Evolutionary conservation across 2,113 vertebrate genomes (phyloP), one percentile per base, ranked within the genome.

Genomic region (Bubo scandiacus): DNA sequence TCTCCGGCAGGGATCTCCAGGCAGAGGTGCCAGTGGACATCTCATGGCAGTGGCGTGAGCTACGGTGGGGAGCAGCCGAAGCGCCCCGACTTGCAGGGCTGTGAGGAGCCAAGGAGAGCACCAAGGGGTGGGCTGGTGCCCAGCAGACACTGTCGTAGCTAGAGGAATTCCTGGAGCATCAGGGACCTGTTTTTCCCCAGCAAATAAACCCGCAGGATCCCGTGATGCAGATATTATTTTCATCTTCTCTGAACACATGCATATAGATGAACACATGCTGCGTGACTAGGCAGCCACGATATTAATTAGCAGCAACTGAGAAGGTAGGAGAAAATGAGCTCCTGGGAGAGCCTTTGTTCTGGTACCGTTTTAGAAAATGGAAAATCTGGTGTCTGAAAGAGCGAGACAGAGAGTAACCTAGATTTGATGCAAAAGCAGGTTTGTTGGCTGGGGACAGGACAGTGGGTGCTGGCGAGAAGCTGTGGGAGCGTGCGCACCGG

Each of bases 401-500:
- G 25, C n/a, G 67, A 65, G 27, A 58, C 29, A 25, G 30, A 40
- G 30, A n/a, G 29, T 88, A 90, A 80, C 79, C 87, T 23, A 95
- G 66, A 94, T 87, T 40, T 45, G 51, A 65, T 66, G 90, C 40
- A 34, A 43, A 92, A 77, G 47, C 27, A n/a, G 71, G 62, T 49
- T 80, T 77, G 70, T 34, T 85, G 90, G 61, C 61, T 94, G 84
- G 82, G 75, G 86, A 81, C 57, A 40, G 89, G 91, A 34, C 0
- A 0, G 57, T 5, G 1, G 52, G 57, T 61, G 79, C 62, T 12
- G 32, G 21, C 34, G 72, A 36, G 68, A 38, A 55, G 67, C 42
- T 1, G 0, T 2, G 2, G 52, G 36, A 68, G 54, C 3, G 1
- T 13, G n/a, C 1, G 6, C 7, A 2, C n/a, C 34, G 43, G 11